Evolutionary conservation across 1,140 invertebrate species (phyloP).

Genomic region (Drosophila baimaii): DNA sequence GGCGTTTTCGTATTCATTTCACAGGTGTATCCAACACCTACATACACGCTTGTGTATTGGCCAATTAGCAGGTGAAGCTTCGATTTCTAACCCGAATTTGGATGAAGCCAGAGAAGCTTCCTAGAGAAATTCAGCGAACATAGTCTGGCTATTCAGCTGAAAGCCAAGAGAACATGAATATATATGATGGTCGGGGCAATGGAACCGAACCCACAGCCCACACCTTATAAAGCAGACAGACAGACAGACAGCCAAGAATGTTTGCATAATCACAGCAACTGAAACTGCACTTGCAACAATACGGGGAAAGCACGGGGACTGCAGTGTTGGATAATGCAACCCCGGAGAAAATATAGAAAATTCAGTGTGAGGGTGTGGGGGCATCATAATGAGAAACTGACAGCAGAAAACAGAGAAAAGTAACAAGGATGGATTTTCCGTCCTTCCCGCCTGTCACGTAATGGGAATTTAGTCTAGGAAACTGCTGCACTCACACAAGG

Average conservation of each 20-base stretch:
- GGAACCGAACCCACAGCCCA: slow-evolving; percentile 14
- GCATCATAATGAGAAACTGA: slow-evolving; percentile 42
- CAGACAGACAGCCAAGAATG: slow-evolving; percentile 28
- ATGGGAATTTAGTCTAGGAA: slow-evolving; percentile 19
- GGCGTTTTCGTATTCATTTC: slow-evolving; percentile 19
- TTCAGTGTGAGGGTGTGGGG: background rate
- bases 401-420: slow-evolving; percentile 21
- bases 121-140: slow-evolving; percentile 14
- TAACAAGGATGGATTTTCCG: slow-evolving; percentile 10
- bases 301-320: slow-evolving; percentile 27
- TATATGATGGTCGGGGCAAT: slow-evolving; percentile 1
- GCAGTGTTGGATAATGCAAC: slow-evolving; percentile 34
- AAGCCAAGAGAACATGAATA: slow-evolving; percentile 15
- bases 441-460: slow-evolving; percentile 18
- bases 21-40: slow-evolving; percentile 14
- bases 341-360: slow-evolving; percentile 12
- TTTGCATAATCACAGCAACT: slow-evolving; percentile 39
- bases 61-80: slow-evolving; percentile 51
- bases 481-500: background rate
- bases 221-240: slow-evolving; percentile 18
- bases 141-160: slow-evolving; percentile 5
- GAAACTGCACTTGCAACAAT: slow-evolving; percentile 27
- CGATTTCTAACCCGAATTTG: slow-evolving; percentile 40
- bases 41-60: slow-evolving; percentile 13
- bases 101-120: slow-evolving; percentile 26